Percentiles rank a stretch among this genome's conserved stretches.
These are phyloP conservation scores for Ceuthmochares aereus DNA, from an alignment of 2,113 vertebrate genomes.

Conservation along the genomic window DNA sequence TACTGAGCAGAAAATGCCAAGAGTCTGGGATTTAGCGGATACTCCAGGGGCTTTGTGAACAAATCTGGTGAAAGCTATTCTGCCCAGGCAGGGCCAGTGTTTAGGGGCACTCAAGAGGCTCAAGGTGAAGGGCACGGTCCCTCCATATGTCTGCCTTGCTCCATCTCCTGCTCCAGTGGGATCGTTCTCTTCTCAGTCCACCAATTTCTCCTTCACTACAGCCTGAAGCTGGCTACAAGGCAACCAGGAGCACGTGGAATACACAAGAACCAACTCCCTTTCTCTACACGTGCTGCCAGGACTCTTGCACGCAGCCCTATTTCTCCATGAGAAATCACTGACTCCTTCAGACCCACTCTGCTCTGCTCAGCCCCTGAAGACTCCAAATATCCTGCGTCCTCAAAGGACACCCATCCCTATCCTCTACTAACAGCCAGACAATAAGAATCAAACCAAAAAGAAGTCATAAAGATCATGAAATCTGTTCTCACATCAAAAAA, in stretches of 20 bases:
- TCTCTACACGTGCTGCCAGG: not conserved
- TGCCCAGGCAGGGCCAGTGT: not conserved
- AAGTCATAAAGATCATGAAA: not conserved
- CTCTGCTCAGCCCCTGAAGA: not conserved
- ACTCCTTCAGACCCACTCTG: not conserved
- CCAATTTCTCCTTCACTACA: not conserved
- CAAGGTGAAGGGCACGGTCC: not conserved
- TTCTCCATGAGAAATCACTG: fast-evolving
- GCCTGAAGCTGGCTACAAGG: not conserved
- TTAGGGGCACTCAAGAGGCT: fast-evolving
- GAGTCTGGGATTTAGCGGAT: not conserved
- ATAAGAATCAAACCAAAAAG: not conserved
- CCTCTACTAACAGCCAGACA: not conserved
- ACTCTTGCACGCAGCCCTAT: not conserved
- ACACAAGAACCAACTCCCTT: not conserved
- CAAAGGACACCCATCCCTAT: not conserved
- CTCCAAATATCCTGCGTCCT: not conserved
- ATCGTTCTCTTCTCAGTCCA: not conserved
- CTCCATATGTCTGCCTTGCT: not conserved
- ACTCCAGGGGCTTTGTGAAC: not conserved
- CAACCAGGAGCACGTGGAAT: not conserved
- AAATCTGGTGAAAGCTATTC: fast-evolving
- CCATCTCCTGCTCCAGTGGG: not conserved
- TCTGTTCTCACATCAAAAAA: not conserved
- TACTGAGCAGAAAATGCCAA: not conserved